Percentiles rank a stretch among this genome's conserved stretches.
phyloP scores from a whole-genome alignment of 2,113 vertebrate genomes.

The Cynocephalus volans region DNA sequence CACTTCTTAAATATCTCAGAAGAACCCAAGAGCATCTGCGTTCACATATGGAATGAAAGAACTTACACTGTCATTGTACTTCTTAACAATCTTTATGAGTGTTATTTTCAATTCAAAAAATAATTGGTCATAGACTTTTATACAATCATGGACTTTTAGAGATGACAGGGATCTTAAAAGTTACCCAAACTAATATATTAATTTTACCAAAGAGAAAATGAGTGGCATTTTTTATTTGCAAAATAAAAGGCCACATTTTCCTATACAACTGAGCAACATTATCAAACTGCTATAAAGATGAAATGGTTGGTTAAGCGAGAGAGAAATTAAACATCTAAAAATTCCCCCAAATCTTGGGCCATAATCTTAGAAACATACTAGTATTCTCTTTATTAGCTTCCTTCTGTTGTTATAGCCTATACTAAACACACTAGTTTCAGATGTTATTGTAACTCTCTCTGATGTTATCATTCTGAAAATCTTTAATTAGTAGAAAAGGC shows the following conservation, averaged over 20 bases:
- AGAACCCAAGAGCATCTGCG: neutral
- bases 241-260: conserved; percentile 40
- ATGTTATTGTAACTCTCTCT: conserved; percentile 48
- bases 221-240: conserved; percentile 26
- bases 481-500: conserved; percentile 5
- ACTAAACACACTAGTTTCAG: neutral
- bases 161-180: neutral
- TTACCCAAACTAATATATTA: neutral
- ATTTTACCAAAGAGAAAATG: conserved; percentile 60
- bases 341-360: neutral
- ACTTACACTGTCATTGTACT: neutral
- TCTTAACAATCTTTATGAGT: neutral
- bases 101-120: conserved; percentile 50
- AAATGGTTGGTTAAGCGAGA: neutral
- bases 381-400: conserved; percentile 24
- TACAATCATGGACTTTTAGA: conserved; percentile 21
- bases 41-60: neutral
- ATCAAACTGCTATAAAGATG: conserved; percentile 8
- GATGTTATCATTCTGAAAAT: conserved; percentile 38
- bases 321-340: conserved; percentile 46
- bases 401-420: neutral
- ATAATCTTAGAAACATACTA: neutral
- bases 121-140: neutral
- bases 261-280: neutral
- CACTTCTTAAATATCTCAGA: neutral